phyloP scores from a whole-genome alignment of 2,797 vertebrate genomes.

The Choloepus didactylus region DNA sequence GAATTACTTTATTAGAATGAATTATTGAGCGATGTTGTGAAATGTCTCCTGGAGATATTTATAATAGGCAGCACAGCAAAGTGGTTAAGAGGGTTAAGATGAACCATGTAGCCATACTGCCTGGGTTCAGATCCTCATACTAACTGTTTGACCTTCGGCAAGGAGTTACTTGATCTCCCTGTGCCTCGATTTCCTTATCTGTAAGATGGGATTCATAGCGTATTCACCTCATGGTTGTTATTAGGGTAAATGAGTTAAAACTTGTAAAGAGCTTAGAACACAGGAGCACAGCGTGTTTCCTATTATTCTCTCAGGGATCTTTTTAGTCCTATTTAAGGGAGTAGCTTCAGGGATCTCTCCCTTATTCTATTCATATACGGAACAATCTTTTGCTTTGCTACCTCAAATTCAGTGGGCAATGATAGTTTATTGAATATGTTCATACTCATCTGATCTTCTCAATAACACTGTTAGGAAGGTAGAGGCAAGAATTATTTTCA shows the following conservation, averaged over 20 bases:
- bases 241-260: constrained; percentile 12
- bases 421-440: not conserved
- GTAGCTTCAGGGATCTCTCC: not conserved
- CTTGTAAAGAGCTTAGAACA: not conserved
- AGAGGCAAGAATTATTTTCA: too few species aligned
- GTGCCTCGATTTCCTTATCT: not conserved
- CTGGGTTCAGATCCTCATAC: not conserved
- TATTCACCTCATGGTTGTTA: not conserved
- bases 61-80: too few species aligned
- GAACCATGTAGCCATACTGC: not conserved
- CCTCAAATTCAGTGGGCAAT: not conserved
- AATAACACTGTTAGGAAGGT: too few species aligned
- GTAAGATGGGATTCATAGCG: not conserved
- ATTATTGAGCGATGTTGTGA: not conserved
- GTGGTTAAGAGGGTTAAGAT: too few species aligned
- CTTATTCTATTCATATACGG: not conserved
- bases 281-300: not conserved
- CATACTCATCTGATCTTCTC: not conserved
- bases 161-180: not conserved
- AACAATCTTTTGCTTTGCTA: constrained; percentile 9
- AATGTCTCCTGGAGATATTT: not conserved
- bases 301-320: not conserved
- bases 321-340: not conserved
- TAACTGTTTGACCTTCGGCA: not conserved
- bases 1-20: not conserved